These are phyloP conservation scores for Stegostoma tigrinum DNA, from an alignment of 2,113 vertebrate species.

Conservation along the genomic window DNA sequence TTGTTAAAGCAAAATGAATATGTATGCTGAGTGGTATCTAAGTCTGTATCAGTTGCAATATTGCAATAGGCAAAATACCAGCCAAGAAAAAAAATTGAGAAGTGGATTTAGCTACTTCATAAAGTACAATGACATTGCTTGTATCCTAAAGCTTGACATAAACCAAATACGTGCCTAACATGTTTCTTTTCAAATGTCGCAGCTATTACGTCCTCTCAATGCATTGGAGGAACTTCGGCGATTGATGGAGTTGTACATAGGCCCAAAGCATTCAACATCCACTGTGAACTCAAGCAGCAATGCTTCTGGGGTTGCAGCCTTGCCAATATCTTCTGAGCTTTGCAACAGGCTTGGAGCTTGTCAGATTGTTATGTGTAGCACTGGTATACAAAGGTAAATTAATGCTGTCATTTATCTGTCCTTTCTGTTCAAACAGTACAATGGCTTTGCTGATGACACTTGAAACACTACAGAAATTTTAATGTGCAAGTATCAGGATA, in stretches of 20 bases:
- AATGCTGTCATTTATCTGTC: background rate
- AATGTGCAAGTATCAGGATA: background rate
- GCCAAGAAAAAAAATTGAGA: background rate
- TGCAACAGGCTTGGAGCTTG: slow-evolving; percentile 92
- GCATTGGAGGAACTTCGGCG: slow-evolving; percentile 93
- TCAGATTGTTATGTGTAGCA: slow-evolving; percentile 85
- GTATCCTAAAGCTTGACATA: background rate
- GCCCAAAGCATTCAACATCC: slow-evolving; percentile 52
- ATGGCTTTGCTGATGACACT: background rate
- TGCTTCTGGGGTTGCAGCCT: slow-evolving; percentile 66
- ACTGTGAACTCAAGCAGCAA: slow-evolving; percentile 51
- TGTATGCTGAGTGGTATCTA: background rate
- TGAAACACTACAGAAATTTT: background rate
- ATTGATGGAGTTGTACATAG: slow-evolving; percentile 81
- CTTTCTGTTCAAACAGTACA: background rate
- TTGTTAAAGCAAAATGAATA: background rate
- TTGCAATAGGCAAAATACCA: background rate
- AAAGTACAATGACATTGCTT: background rate
- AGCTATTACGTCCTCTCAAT: slow-evolving; percentile 94
- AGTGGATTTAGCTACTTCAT: background rate
- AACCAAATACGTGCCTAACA: background rate
- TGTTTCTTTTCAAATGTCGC: background rate
- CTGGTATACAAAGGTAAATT: slow-evolving; percentile 86
- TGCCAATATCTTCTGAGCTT: slow-evolving; percentile 85
- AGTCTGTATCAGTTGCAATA: background rate